Conservation (phyloP, 2,888 invertebrate genomes). For the Tetragonisca angustula region DNA sequence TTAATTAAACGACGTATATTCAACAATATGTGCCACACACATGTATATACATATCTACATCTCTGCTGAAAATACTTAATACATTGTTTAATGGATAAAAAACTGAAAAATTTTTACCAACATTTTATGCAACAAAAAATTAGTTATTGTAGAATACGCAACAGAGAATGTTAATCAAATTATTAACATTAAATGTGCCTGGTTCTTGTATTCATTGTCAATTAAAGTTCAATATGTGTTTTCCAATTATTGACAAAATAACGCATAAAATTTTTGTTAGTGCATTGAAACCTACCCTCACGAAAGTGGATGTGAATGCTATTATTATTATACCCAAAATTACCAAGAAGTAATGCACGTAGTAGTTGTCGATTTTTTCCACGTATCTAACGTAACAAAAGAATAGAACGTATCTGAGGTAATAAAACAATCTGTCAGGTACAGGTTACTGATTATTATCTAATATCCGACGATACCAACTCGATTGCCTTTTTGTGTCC, state of each 20-base stretch:
- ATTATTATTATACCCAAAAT: neutral
- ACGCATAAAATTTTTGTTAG: neutral
- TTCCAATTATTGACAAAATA: neutral
- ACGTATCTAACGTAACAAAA: neutral
- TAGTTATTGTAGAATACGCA: too few relatives aligned
- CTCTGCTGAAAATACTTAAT: too few relatives aligned
- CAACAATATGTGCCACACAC: too few relatives aligned
- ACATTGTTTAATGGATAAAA: too few relatives aligned
- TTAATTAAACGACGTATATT: too few relatives aligned
- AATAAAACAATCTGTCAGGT: neutral
- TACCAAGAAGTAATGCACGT: conserved; percentile 1
- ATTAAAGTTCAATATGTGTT: neutral
- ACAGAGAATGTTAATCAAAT: too few relatives aligned
- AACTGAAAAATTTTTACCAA: too few relatives aligned
- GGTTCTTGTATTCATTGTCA: neutral
- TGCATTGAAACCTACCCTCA: neutral
- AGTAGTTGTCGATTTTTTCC: neutral
- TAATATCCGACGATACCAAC: conserved; percentile 3
- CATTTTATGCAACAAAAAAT: too few relatives aligned
- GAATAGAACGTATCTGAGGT: neutral
- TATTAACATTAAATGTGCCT: too few relatives aligned
- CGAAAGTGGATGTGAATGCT: neutral
- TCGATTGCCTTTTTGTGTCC: conserved; percentile 7
- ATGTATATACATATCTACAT: too few relatives aligned
- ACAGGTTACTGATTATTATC: neutral